phyloP scores from a whole-genome alignment of 2,888 invertebrate species.

The Smittia aterrima region DNA sequence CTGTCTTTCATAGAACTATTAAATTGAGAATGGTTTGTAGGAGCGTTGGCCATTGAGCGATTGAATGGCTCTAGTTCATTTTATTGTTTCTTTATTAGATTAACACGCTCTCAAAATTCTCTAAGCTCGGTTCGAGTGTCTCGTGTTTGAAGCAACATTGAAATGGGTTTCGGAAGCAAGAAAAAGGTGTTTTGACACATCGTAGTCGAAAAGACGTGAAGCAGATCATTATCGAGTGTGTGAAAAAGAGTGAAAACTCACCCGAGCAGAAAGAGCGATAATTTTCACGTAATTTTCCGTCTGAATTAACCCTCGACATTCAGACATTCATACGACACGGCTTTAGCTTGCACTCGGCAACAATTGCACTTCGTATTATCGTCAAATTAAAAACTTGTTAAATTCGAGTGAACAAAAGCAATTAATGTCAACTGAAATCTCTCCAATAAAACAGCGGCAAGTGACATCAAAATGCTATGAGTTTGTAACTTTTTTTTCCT shows the following conservation, averaged over 20 bases:
- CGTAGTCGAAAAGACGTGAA: neutral
- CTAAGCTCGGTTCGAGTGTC: too few relatives aligned
- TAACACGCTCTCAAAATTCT: neutral
- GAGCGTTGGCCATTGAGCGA: neutral
- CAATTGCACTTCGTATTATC: too few relatives aligned
- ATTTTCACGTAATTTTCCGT: conserved; percentile 11
- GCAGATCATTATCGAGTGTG: conserved; percentile 4
- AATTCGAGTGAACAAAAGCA: neutral
- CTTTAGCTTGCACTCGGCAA: too few relatives aligned
- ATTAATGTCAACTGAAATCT: conserved; percentile 5
- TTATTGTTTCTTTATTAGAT: neutral
- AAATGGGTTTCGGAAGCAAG: neutral
- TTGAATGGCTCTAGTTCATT: neutral
- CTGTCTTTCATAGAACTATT: neutral
- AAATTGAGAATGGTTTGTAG: neutral
- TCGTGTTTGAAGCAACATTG: neutral
- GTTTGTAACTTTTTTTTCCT: too few relatives aligned
- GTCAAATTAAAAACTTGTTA: conserved; percentile 18
- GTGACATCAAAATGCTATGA: too few relatives aligned
- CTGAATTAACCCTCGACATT: neutral
- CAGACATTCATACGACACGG: neutral
- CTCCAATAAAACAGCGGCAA: neutral
- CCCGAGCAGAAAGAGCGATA: neutral
- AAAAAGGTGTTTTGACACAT: conserved; percentile 2
- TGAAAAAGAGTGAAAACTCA: neutral